A percentile compares a stretch with the other conserved stretches of the same genome.
Conservation (phyloP, 2,797 vertebrate genomes). For the Fistularia tabacaria region DNA sequence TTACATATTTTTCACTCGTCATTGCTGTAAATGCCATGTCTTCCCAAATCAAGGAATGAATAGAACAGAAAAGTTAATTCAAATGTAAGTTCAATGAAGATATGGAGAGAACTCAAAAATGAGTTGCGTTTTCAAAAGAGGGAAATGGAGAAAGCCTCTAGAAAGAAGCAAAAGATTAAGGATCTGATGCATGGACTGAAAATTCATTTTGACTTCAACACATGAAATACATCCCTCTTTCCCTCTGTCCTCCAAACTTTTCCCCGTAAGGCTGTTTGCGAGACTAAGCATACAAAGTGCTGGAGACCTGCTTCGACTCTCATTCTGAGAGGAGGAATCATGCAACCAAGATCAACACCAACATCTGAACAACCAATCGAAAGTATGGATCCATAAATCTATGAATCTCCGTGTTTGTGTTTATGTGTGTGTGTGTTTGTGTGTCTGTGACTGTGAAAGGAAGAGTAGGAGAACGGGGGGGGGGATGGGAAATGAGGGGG, state of each 20-base stretch:
- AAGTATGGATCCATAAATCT: constrained; percentile 34
- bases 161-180: constrained; percentile 17
- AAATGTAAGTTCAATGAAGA: not conserved
- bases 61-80: constrained; percentile 2
- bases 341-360: constrained; percentile 35
- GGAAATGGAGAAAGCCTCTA: not conserved
- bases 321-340: constrained; percentile 12
- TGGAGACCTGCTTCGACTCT: constrained; percentile 3
- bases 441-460: not conserved
- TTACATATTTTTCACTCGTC: constrained; percentile 1
- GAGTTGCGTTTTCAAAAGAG: not conserved
- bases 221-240: constrained; percentile 34
- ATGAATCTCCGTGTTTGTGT: not conserved
- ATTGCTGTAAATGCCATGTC: constrained; percentile 11
- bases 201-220: constrained; percentile 19
- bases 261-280: constrained; percentile 2
- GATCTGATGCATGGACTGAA: constrained; percentile 12
- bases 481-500: constrained; percentile 10
- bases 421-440: not conserved
- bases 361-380: constrained; percentile 37
- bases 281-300: constrained; percentile 4
- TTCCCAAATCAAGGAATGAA: not conserved
- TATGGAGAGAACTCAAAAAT: constrained; percentile 1
- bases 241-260: constrained; percentile 16
- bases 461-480: no score